phyloP scores from a whole-genome alignment of 2,797 vertebrate species.

The Natrix natrix region DNA sequence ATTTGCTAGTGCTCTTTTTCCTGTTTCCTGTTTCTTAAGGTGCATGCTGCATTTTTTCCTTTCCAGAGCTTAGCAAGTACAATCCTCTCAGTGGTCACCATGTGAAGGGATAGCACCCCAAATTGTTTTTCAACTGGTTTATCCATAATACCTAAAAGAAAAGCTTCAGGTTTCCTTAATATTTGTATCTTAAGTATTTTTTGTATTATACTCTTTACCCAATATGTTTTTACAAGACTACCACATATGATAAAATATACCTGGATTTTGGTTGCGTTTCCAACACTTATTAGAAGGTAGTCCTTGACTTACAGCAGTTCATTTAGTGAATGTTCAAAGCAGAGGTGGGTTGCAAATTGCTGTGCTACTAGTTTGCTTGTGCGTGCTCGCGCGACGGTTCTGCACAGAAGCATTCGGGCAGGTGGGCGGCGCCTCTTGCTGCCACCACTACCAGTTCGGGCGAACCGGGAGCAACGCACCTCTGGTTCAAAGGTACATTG shows the following conservation, averaged over 20 bases:
- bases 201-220: not conserved
- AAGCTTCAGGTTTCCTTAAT: not conserved
- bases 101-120: not conserved
- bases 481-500: not conserved
- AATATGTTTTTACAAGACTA: not conserved
- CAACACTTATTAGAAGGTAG: not conserved
- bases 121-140: not conserved
- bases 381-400: too few relatives aligned
- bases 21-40: conserved; percentile 45
- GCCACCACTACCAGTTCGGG: too few relatives aligned
- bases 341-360: too few relatives aligned
- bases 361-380: too few relatives aligned
- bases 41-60: conserved; percentile 18
- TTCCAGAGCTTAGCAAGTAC: not conserved
- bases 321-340: not conserved
- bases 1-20: conserved; percentile 31
- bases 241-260: not conserved
- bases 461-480: too few relatives aligned
- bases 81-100: not conserved
- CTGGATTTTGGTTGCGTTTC: not conserved
- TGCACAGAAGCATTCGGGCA: too few relatives aligned
- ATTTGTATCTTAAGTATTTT: not conserved
- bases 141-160: not conserved
- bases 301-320: not conserved
- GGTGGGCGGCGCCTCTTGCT: too few relatives aligned